A percentile compares a stretch with the other conserved stretches of the same genome.
phyloP scores from a whole-genome alignment of 2,113 vertebrate species.

The Oreotrochilus melanogaster region DNA sequence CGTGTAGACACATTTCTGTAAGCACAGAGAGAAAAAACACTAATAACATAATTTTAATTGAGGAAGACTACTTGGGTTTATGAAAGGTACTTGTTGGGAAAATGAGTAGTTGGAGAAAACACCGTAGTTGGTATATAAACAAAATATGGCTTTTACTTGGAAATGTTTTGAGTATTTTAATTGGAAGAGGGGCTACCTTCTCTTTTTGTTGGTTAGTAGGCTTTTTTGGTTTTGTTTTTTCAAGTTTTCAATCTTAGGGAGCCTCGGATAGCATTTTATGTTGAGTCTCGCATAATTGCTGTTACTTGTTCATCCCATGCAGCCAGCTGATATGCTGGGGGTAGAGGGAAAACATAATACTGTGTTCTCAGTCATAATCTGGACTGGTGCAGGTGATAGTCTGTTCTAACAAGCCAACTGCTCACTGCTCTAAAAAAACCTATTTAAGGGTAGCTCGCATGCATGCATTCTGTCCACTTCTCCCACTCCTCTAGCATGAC shows the following conservation, averaged over 20 bases:
- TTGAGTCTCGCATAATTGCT: not conserved
- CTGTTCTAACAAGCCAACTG: not conserved
- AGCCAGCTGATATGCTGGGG: not conserved
- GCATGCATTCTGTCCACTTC: not conserved
- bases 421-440: not conserved
- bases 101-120: not conserved
- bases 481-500: not conserved
- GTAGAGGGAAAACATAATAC: not conserved
- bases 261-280: not conserved
- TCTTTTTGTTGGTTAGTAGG: not conserved
- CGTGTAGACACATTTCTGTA: not conserved
- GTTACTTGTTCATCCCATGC: not conserved
- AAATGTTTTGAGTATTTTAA: conserved; percentile 1
- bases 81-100: not conserved
- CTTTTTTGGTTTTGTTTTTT: not conserved
- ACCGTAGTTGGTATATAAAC: not conserved
- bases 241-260: not conserved
- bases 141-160: not conserved
- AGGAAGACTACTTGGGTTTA: not conserved
- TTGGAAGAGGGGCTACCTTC: not conserved
- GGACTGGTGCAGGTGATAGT: not conserved
- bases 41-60: not conserved
- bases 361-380: not conserved
- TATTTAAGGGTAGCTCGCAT: not conserved
- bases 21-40: not conserved